Evolutionary conservation across 2,888 invertebrate species (phyloP), one percentile per base, ranked within the genome.

Genomic region (Octodonta nipae): DNA sequence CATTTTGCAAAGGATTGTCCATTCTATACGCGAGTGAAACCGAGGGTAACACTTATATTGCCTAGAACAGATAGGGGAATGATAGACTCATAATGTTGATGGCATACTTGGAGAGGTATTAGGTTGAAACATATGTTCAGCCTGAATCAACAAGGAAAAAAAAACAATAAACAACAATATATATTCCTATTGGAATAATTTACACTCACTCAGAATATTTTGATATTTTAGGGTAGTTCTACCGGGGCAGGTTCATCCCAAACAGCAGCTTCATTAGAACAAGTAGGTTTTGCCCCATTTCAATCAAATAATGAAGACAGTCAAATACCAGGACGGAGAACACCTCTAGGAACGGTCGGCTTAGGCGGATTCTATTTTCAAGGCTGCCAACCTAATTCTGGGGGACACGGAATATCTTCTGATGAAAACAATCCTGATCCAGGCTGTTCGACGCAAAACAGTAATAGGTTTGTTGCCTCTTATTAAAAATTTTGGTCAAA

Each of bases 351-450:
- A 7, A 78, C 84, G 4, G 85, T 87, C 13, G 85, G 85, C 10
- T 66, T 87, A 15, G 83, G 86, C 13, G 85, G 85, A n/a, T 86
- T 85, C 62, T 86, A 85, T 63, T 84, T 84, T 59, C 83, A 82
- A 55, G 70, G 70, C 31, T 66, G 69, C 56, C 57, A 61, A 27
- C 63, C 61, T 36, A 61, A 63, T 32, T 55, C 60, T 5, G 60
- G 61, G 2, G 35, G 44, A n/a, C 56, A 57, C 32, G 60, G 58
- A 29, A 61, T 61, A 22, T 64, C 64, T 14, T 77, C 78, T 4
- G 85, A 86, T 53, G 86, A 85, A 58, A 86, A 86, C 56, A 78
- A 80, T 55, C 80, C 80, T 1, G 78, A 78, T 55, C 72, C 73
- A 8, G 70, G 68, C 20, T 72, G 70, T 37, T 47, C 54, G 5